phyloP scores from a whole-genome alignment of 1,140 invertebrate species.

The Leptestheria dahalacensis region DNA sequence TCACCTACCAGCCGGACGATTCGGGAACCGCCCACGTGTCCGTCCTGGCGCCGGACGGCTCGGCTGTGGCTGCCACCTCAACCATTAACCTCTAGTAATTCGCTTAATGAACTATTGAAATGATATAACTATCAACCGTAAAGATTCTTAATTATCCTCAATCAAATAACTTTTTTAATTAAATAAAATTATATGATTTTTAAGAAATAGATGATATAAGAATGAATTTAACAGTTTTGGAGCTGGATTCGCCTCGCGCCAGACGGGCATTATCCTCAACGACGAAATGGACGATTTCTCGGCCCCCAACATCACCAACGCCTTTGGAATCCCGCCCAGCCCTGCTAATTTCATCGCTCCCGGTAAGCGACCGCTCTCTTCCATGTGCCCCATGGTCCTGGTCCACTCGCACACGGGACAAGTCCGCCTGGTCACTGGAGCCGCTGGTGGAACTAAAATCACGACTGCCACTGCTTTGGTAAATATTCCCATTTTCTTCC shows the following conservation, averaged over 20 bases:
- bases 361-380: constrained; percentile 71
- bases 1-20: constrained; percentile 41
- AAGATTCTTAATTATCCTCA: too few species aligned
- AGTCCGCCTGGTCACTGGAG: constrained; percentile 65
- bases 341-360: constrained; percentile 58
- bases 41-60: constrained; percentile 66
- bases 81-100: constrained; percentile 81
- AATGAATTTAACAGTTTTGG: constrained; percentile 61
- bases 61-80: constrained; percentile 83
- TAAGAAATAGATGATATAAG: too few species aligned
- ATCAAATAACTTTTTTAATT: too few species aligned
- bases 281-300: constrained; percentile 94
- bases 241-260: constrained; percentile 48
- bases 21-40: constrained; percentile 83
- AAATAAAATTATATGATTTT: too few species aligned
- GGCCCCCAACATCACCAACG: constrained; percentile 53
- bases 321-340: constrained; percentile 53
- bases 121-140: too few species aligned
- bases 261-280: constrained; percentile 85
- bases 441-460: constrained; percentile 85
- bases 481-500: constrained; percentile 22
- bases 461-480: constrained; percentile 68
- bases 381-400: constrained; percentile 69
- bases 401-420: constrained; percentile 51
- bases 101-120: neutral